Evolutionary conservation across 2,888 invertebrate genomes (phyloP), one percentile per base, ranked within the genome.

Genomic region (Clanis bilineata): DNA sequence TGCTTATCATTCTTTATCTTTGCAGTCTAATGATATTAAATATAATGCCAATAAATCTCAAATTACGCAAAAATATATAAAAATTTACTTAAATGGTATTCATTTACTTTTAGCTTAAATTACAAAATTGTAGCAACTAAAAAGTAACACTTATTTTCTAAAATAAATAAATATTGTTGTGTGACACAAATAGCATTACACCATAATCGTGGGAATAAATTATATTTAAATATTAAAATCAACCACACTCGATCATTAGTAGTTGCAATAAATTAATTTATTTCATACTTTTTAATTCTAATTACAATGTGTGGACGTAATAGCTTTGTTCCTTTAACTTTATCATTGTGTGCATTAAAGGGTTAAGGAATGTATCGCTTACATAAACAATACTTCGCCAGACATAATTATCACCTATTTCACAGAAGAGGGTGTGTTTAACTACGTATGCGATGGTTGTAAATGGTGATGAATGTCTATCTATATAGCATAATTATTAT

Each of bases 391-490:
- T 47, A 47, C 25, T 47, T 25, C 15, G 23, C 18, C 39, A 23
- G n/a, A 21, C 12, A n/a, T 22, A 25, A 54, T 59, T 12, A 38
- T 51, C 39, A 54, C n/a, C 12, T 12, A 56, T 18, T 39, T 47
- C 47, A 39, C 7, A 56, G 39, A 38, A 36, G 39, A 39, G 47
- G 47, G 47, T 25, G 47, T 25, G 25, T 28, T 25, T 54, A 58
- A 38, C 58, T 57, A 60, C 25, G 64, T 61, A 59, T 60, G 39
- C 51, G 57, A 60, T 21, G 64, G 61, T 59, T 39, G 18, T 57
- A 21, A 60, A 54, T 60, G 56, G 47, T 60, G 57, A 64, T 57
- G 64, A 59, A 57, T 60, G 62, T 64, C 62, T 62, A 64, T 63
- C 61, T 60, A n/a, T n/a, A n/a, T 64, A 57, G 62, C 51, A 61